Conservation (phyloP, 2,888 invertebrate species). For the Oconnorella tubifera region DNA sequence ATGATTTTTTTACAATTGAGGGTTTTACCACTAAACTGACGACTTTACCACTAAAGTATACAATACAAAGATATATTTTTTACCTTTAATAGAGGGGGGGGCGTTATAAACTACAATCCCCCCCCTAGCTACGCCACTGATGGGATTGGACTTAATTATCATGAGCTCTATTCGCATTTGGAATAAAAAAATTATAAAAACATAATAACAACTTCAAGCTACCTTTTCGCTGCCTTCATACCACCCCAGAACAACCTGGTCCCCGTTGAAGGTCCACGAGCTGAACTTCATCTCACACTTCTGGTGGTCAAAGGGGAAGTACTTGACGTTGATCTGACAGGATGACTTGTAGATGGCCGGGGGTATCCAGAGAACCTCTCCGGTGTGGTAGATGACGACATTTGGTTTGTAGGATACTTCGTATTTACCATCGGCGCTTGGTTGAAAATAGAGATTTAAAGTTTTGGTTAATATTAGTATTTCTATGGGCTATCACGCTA, state of each 20-base stretch:
- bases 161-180: no score
- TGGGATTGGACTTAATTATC: no score
- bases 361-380: slow-evolving; percentile 94
- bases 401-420: slow-evolving; percentile 99
- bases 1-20: no score
- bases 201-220: background rate
- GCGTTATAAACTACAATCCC: no score
- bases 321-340: slow-evolving; percentile 67
- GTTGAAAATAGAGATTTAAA: no score
- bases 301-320: slow-evolving; percentile 99
- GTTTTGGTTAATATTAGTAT: no score
- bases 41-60: no score
- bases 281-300: slow-evolving; percentile 99
- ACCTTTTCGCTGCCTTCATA: slow-evolving; percentile 42
- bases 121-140: no score
- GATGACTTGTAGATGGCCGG: slow-evolving; percentile 95
- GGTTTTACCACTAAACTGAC: no score
- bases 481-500: no score
- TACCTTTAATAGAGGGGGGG: no score
- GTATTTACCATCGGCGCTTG: slow-evolving; percentile 98
- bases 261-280: slow-evolving; percentile 54
- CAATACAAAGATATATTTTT: no score
- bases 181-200: background rate
- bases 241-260: slow-evolving; percentile 46
- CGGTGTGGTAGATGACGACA: slow-evolving; percentile 93